A percentile compares a stretch with the other conserved stretches of the same genome.
Conservation (phyloP, 2,888 invertebrate species). For the Fragum whitleyi region DNA sequence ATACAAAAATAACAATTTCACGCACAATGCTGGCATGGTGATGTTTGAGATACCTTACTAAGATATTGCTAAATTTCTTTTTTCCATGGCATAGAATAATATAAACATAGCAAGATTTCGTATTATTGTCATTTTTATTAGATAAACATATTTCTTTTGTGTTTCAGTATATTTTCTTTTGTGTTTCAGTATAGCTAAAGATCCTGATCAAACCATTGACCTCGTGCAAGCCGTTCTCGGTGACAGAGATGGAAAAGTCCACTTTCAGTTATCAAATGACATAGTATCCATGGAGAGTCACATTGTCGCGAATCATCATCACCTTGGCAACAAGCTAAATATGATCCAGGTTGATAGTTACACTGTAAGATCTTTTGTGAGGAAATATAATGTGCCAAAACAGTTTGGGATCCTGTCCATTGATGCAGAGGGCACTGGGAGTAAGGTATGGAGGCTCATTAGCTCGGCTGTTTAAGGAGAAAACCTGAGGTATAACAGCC, state of each 20-base stretch:
- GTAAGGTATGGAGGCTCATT: constrained; percentile 68
- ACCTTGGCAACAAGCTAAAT: neutral
- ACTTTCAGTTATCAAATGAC: constrained; percentile 67
- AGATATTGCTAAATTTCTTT: no score
- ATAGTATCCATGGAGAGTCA: constrained; percentile 74
- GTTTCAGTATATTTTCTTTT: no score
- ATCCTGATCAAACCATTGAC: neutral
- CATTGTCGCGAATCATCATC: constrained; percentile 41
- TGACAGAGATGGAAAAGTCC: constrained; percentile 67
- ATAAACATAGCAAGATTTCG: no score
- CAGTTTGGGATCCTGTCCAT: constrained; percentile 78
- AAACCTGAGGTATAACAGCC: no score
- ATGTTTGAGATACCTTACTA: no score
- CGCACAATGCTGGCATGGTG: no score
- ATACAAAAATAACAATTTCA: no score
- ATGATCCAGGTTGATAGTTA: constrained; percentile 67
- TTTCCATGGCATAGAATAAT: no score
- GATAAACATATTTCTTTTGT: no score
- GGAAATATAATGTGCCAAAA: constrained; percentile 70
- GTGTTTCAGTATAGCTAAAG: neutral
- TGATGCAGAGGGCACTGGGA: constrained; percentile 79
- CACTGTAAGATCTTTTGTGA: constrained; percentile 72
- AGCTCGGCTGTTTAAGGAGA: no score
- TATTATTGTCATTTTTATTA: no score
- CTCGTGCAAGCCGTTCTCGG: constrained; percentile 72